These are phyloP conservation scores for Heliconius ethilla DNA, from an alignment of 2,888 invertebrate genomes.

Conservation along the genomic window DNA sequence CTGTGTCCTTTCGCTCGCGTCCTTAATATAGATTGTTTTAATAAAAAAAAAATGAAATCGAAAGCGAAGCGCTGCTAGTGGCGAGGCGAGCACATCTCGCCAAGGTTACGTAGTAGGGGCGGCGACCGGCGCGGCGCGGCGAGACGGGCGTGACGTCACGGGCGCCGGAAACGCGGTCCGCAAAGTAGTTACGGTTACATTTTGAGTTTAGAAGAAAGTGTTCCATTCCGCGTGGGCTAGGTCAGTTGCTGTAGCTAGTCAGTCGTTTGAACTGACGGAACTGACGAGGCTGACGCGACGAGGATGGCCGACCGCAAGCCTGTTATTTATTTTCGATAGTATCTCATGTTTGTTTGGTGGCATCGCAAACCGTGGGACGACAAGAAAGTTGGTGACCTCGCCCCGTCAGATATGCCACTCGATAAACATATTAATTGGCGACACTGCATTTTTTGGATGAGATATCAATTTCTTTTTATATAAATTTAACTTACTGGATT, in stretches of 20 bases:
- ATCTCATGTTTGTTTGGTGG: constrained; percentile 34
- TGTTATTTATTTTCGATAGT: constrained; percentile 34
- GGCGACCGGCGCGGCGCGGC: constrained; percentile 65
- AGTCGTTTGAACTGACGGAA: background rate
- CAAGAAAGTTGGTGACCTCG: constrained; percentile 63
- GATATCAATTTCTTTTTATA: constrained; percentile 30
- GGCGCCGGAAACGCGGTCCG: constrained; percentile 80
- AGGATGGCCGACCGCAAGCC: constrained; percentile 14
- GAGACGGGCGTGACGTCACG: constrained; percentile 78
- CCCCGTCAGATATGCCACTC: constrained; percentile 50
- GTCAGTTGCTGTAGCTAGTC: constrained; percentile 63
- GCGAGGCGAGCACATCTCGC: constrained; percentile 53
- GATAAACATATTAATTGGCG: constrained; percentile 65
- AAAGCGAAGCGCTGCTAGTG: constrained; percentile 59
- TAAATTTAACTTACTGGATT: constrained; percentile 35
- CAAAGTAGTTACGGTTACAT: constrained; percentile 80
- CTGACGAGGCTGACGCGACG: constrained; percentile 23
- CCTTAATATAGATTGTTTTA: constrained; percentile 52
- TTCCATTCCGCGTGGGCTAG: constrained; percentile 68
- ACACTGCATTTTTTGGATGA: constrained; percentile 36
- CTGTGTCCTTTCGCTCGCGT: constrained; percentile 41
- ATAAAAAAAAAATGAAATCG: constrained; percentile 66
- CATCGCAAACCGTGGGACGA: constrained; percentile 46
- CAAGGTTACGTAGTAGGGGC: constrained; percentile 77
- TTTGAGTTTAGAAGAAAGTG: constrained; percentile 81